Percentiles rank a stretch among this genome's conserved stretches.
phyloP scores from a whole-genome alignment of 1,140 invertebrate genomes.

The Bathynomus jamesi region DNA sequence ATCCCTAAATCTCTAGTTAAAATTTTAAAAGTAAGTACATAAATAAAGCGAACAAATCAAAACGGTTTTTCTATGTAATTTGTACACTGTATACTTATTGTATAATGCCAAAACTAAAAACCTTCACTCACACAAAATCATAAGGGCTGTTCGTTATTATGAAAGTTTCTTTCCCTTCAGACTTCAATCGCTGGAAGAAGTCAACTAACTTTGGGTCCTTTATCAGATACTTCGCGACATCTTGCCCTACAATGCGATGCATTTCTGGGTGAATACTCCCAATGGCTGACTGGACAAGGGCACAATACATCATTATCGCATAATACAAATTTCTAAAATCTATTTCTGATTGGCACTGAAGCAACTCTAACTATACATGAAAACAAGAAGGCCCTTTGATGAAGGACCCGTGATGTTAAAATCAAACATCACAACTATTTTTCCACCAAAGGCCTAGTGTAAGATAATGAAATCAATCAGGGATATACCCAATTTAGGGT shows the following conservation, averaged over 20 bases:
- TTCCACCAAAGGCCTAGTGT: too few relatives aligned
- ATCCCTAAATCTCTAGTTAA: slow-evolving; percentile 75
- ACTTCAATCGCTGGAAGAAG: slow-evolving; percentile 67
- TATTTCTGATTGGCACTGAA: too few relatives aligned
- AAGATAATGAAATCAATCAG: too few relatives aligned
- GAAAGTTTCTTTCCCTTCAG: slow-evolving; percentile 79
- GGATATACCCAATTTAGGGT: too few relatives aligned
- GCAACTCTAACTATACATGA: too few relatives aligned
- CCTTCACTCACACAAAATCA: slow-evolving; percentile 91
- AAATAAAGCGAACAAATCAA: not conserved
- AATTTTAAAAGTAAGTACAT: not conserved
- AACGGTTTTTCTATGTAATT: too few relatives aligned
- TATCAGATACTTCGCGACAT: slow-evolving; percentile 72
- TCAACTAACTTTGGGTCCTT: slow-evolving; percentile 62
- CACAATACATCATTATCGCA: slow-evolving; percentile 16
- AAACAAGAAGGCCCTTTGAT: too few relatives aligned
- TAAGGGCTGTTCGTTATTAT: slow-evolving; percentile 94
- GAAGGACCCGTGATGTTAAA: too few relatives aligned
- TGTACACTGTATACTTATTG: too few relatives aligned
- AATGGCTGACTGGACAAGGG: slow-evolving; percentile 66
- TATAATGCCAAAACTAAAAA: too few relatives aligned
- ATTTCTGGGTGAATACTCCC: slow-evolving; percentile 82
- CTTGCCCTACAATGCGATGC: slow-evolving; percentile 73
- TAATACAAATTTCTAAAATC: too few relatives aligned
- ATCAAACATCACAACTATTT: too few relatives aligned